These are phyloP conservation scores for Meles meles DNA, from an alignment of 2,113 vertebrate species.

Conservation along the genomic window DNA sequence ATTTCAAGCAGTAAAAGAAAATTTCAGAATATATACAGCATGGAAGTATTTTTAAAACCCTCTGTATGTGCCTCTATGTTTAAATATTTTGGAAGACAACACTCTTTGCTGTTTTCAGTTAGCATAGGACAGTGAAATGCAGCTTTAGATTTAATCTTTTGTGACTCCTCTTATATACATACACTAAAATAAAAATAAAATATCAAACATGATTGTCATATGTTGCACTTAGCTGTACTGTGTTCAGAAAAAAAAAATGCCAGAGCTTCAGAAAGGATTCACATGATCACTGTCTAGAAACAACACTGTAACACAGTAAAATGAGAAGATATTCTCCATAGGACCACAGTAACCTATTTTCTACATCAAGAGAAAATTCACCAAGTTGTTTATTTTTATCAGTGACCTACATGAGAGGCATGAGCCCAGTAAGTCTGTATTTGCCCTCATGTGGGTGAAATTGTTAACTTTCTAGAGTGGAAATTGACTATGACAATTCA, in stretches of 20 bases:
- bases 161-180: not conserved
- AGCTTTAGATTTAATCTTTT: not conserved
- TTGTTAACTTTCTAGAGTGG: not conserved
- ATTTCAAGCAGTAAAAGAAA: conserved; percentile 2
- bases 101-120: not conserved
- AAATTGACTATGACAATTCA: not conserved
- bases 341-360: conserved; percentile 48
- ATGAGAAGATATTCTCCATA: not conserved
- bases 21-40: not conserved
- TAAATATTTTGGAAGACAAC: not conserved
- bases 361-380: conserved; percentile 32
- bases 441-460: not conserved
- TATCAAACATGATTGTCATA: not conserved
- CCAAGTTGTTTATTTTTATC: conserved; percentile 47
- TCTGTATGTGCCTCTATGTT: not conserved
- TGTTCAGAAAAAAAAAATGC: not conserved
- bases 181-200: conserved; percentile 12
- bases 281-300: not conserved
- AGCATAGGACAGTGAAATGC: not conserved
- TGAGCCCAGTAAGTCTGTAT: not conserved
- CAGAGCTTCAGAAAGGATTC: not conserved
- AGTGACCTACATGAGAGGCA: conserved; percentile 47
- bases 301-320: not conserved
- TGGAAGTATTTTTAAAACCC: not conserved
- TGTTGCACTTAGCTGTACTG: not conserved